A percentile compares a stretch with the other conserved stretches of the same genome.
Evolutionary conservation across 2,113 vertebrate species (phyloP).

Genomic region (Ammodramus savannarum): DNA sequence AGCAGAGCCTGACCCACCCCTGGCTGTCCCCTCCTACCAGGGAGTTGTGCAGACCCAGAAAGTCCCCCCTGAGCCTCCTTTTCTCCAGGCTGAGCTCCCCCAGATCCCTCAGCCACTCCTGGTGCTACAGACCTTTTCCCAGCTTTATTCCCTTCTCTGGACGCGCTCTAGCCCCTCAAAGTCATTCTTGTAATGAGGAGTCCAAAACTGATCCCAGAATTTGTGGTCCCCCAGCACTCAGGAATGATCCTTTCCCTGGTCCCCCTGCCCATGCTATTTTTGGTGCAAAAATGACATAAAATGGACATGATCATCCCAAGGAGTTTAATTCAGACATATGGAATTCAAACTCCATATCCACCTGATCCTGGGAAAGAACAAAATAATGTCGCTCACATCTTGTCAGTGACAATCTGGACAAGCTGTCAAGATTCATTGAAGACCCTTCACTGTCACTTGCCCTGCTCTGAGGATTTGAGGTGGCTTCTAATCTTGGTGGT

Average conservation of each 20-base stretch:
- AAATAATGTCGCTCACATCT: not conserved
- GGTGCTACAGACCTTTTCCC: not conserved
- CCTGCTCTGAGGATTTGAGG: not conserved
- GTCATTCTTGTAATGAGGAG: fast-evolving
- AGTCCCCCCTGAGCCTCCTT: fast-evolving
- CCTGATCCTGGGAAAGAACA: not conserved
- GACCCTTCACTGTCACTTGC: not conserved
- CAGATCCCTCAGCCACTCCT: not conserved
- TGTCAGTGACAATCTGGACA: not conserved
- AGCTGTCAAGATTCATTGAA: not conserved
- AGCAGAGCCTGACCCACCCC: fast-evolving
- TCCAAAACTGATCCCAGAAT: not conserved
- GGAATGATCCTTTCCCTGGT: not conserved
- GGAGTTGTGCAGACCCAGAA: not conserved
- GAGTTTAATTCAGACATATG: not conserved
- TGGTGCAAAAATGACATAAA: not conserved
- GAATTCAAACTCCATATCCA: not conserved
- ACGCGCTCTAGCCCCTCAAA: fast-evolving
- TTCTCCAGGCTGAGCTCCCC: not conserved
- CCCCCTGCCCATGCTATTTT: not conserved
- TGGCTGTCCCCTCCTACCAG: fast-evolving
- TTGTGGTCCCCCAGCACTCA: not conserved
- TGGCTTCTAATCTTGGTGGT: not conserved
- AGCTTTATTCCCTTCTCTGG: fast-evolving
- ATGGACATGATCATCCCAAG: not conserved